A percentile compares a stretch with the other conserved stretches of the same genome.
Evolutionary conservation across 2,888 invertebrate genomes (phyloP).

Genomic region (Eupithecia abbreviata): DNA sequence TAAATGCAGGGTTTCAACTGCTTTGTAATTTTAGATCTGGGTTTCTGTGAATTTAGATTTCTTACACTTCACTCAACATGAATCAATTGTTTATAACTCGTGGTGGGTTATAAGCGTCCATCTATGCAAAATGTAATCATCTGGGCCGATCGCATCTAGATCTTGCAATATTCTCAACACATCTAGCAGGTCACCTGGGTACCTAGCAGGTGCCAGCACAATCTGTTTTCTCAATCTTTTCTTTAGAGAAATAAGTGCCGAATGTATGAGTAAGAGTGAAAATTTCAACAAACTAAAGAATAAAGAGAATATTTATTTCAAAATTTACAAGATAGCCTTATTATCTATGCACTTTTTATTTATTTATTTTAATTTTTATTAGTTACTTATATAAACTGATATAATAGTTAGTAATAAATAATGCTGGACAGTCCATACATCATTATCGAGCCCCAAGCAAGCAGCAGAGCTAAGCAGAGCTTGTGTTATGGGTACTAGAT

Average conservation of each 20-base stretch:
- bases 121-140: neutral
- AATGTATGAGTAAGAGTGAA: neutral
- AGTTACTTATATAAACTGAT: no score
- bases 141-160: neutral
- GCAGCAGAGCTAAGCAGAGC: no score
- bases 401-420: no score
- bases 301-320: no score
- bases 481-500: no score
- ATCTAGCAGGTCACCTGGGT: neutral
- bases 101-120: neutral
- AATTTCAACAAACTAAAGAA: neutral
- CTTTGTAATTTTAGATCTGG: neutral
- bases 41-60: neutral
- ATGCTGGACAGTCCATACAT: no score
- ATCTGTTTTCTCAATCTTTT: neutral
- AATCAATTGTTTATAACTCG: neutral
- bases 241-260: neutral
- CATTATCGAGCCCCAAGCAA: no score
- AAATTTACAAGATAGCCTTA: no score
- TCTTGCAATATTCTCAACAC: neutral
- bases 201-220: neutral
- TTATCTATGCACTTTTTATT: no score
- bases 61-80: neutral
- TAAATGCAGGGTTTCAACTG: conserved; percentile 17
- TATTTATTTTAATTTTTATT: no score